Conservation (phyloP, 2,888 invertebrate species). For the Synanthedon tipuliformis region DNA sequence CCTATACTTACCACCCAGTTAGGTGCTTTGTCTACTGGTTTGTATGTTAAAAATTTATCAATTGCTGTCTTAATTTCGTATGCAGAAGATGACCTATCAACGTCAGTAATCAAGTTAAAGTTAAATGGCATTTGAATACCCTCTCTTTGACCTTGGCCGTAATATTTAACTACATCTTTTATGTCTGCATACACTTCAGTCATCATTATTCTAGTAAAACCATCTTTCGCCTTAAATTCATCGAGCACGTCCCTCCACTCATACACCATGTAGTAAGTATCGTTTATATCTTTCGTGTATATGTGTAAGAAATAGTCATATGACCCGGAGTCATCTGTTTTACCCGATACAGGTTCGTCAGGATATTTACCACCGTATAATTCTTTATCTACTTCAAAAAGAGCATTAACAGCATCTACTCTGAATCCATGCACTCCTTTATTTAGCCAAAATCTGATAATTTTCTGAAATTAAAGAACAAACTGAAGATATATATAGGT, state of each 20-base stretch:
- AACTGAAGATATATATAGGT: too few relatives aligned
- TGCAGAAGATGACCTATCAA: constrained; percentile 70
- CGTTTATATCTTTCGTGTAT: constrained; percentile 72
- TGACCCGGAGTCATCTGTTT: constrained; percentile 47
- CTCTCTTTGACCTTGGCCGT: constrained; percentile 60
- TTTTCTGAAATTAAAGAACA: constrained; percentile 40
- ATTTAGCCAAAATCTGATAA: constrained; percentile 83
- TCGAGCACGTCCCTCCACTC: constrained; percentile 74
- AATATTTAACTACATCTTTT: constrained; percentile 74
- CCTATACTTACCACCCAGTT: constrained; percentile 81
- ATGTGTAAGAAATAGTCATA: constrained; percentile 72
- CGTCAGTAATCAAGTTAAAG: constrained; percentile 76
- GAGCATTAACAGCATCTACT: constrained; percentile 79
- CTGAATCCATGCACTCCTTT: constrained; percentile 90
- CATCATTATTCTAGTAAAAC: constrained; percentile 75
- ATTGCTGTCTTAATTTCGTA: constrained; percentile 71
- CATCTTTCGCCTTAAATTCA: constrained; percentile 57
- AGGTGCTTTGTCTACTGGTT: constrained; percentile 70
- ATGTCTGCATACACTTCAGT: constrained; percentile 79
- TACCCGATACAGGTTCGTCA: constrained; percentile 69
- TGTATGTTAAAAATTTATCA: constrained; percentile 74
- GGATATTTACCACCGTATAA: constrained; percentile 49
- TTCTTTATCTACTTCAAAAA: constrained; percentile 70
- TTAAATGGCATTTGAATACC: constrained; percentile 85
- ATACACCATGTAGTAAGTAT: constrained; percentile 74